Base-by-base conservation (phyloP, 2,113 vertebrate genomes). In the Ageneiosus marmoratus region DNA sequence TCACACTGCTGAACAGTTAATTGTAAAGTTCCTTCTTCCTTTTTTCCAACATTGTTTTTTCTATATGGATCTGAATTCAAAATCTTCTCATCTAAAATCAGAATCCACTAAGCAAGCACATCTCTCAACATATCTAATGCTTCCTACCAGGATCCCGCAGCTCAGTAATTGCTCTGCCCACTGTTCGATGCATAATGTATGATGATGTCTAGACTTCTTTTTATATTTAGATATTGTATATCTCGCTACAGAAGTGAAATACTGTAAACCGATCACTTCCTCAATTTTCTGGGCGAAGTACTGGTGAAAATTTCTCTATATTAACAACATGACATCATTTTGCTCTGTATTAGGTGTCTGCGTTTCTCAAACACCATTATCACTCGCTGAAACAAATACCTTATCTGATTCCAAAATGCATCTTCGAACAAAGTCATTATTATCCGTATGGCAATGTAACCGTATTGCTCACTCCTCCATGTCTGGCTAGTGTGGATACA, bases 171-270 rank as follows among this genome's bases (percentile, higher is more conserved):
- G 72, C 56, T 76, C 46, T 37, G 46, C 58, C 48, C 58, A 53
- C 72, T 75, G 72, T 82, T 37, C 46, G 7, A 82, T 82, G 46
- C 72, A 82, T 65, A 76, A 65, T 82, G 58, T 74, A 63, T 82
- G 55, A 51, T n/a, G 32, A 63, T 37, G 81, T 82, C 56, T 75
- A 75, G 72, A 75, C 44, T 82, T 22, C 9, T 50, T 67, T 69
- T 80, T 80, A 80, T 80, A 69, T 80, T 80, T 80, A 80, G 79
- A 55, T 69, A 27, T 80, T n/a, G 46, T 53, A 32, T 53, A 69
- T 75, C 34, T 69, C 48, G 18, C 63, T 41, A 53, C 12, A 69
- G 62, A n/a, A 46, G 32, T 48, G 63, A 50, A 50, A 65, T 80
- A 37, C 63, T 55, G 79, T 80, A 80, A 67, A 37, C 77, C 4